Evolutionary conservation across 2,888 invertebrate species (phyloP), one percentile per base, ranked within the genome.

Genomic region (Cheilosia soror): DNA sequence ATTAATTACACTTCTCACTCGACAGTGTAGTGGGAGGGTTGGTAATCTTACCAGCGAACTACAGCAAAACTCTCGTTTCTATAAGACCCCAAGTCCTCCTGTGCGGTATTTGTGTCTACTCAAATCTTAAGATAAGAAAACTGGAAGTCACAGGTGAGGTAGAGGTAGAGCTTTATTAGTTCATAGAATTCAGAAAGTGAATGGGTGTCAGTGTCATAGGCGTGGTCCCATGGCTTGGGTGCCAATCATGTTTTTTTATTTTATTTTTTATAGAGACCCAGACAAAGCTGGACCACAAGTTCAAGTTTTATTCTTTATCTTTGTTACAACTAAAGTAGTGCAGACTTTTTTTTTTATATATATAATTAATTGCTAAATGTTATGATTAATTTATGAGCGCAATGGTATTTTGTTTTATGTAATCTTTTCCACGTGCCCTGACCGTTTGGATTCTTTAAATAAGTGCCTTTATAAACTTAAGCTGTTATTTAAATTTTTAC

Each of bases 1-100:
- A 79, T 79, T 79, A 73, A 79, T 79, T 66, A 71, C 11, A 79
- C 20, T 68, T 63, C 40, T 25, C 13, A 2, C 40, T 33, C 29
- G n/a, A 31, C 13, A 7, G 13, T 15, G 15, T 47, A 33, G 68
- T 75, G 68, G 75, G 80, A 69, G 68, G 25, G 25, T 33, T 49
- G 33, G 49, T 68, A n/a, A 47, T n/a, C 62, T 66, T 9, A n/a
- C 47, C 40, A 5, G 29, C 13, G 47, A 65, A 31, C 6, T 25
- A 31, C 25, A 25, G n/a, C 57, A 13, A 44, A 7, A 11, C 11
- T 37, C 33, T 55, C 44, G 47, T 57, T 44, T 47, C 69, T 27
- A n/a, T n/a, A 66, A 13, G 1, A 6, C 27, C 27, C 51, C 27
- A 40, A 53, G 37, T 53, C 27, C 40, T 53, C 40, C 27, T 40